Percentiles rank a stretch among this genome's conserved stretches.
These are phyloP conservation scores for Smittia aterrima DNA, from an alignment of 2,888 invertebrate genomes.

Conservation along the genomic window DNA sequence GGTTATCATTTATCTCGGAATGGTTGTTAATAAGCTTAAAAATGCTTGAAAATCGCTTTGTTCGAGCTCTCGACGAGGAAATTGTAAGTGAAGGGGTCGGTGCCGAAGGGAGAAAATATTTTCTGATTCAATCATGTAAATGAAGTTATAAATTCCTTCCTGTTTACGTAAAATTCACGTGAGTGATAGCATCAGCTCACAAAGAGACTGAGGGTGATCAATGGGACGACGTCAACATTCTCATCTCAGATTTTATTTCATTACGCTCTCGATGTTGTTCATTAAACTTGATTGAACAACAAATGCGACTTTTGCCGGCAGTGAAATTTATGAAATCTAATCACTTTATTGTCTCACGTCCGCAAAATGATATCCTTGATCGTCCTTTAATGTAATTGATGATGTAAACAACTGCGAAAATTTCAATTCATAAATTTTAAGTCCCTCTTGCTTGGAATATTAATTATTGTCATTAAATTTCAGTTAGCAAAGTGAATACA, in stretches of 20 bases:
- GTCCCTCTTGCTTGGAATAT: not conserved
- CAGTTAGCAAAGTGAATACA: not conserved
- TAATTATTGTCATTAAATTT: constrained; percentile 13
- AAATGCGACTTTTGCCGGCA: not conserved
- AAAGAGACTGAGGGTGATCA: constrained; percentile 2
- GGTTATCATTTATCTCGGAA: constrained; percentile 40
- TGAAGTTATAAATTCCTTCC: constrained; percentile 40
- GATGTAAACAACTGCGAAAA: constrained; percentile 11
- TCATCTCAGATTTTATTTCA: not conserved
- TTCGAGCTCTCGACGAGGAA: not conserved
- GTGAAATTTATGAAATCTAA: constrained; percentile 1
- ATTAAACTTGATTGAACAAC: constrained; percentile 9
- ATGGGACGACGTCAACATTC: not conserved
- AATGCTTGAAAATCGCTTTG: constrained; percentile 24
- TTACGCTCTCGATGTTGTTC: constrained; percentile 10
- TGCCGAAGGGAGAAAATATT: not conserved
- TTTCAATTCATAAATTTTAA: not conserved
- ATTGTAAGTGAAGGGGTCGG: not conserved
- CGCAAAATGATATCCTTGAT: not conserved
- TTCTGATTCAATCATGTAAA: constrained; percentile 39
- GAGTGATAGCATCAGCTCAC: constrained; percentile 27
- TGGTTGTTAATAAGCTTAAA: constrained; percentile 39
- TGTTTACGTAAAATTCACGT: not conserved
- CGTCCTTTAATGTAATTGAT: not conserved
- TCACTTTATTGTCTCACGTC: constrained; percentile 4